Percentiles rank a stretch among this genome's conserved stretches.
These are phyloP conservation scores for Sparus aurata DNA, from an alignment of 2,797 vertebrate species.

Conservation along the genomic window DNA sequence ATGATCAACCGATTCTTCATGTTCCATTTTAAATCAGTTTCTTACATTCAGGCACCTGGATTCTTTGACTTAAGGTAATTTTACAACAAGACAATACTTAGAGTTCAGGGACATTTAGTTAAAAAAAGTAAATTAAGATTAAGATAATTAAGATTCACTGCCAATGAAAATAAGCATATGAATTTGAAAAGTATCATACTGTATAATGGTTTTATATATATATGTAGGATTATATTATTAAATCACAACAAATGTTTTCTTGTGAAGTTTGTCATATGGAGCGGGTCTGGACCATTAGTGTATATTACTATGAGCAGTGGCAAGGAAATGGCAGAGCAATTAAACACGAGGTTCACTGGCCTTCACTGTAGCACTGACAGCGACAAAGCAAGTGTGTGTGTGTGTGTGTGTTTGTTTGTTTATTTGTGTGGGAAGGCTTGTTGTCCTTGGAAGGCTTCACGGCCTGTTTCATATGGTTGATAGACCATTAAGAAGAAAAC, in stretches of 20 bases:
- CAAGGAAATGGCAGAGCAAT: not conserved
- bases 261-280: too few relatives aligned
- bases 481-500: slow-evolving; percentile 30
- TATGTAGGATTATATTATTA: too few relatives aligned
- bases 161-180: not conserved
- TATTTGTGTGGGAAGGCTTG: slow-evolving; percentile 17
- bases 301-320: not conserved
- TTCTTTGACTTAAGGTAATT: not conserved
- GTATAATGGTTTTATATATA: too few relatives aligned
- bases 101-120: not conserved
- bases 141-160: not conserved
- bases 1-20: not conserved
- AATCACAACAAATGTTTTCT: too few relatives aligned
- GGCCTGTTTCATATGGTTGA: slow-evolving; percentile 45
- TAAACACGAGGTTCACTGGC: slow-evolving; percentile 29
- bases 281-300: too few relatives aligned
- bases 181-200: not conserved
- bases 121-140: not conserved
- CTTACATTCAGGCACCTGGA: not conserved
- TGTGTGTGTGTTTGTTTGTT: slow-evolving; percentile 25
- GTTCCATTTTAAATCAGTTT: not conserved
- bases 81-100: not conserved
- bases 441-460: slow-evolving; percentile 48
- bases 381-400: slow-evolving; percentile 32
- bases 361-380: slow-evolving; percentile 20